Conservation (phyloP, 1,140 invertebrate species). For the Cydia strobilella region DNA sequence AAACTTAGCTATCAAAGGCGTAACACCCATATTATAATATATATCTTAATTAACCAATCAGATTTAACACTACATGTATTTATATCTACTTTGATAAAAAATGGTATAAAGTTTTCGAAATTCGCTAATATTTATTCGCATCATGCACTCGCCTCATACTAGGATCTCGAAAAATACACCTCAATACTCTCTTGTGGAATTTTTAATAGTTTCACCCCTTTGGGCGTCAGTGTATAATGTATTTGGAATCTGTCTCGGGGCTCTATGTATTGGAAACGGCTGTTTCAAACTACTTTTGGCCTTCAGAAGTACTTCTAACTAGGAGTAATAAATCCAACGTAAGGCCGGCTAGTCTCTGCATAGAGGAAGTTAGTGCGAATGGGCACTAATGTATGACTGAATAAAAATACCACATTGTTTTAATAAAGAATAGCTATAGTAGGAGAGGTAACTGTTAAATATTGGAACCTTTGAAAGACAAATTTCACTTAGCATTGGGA, state of each 20-base stretch:
- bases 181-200: slow-evolving; percentile 62
- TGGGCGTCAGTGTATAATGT: slow-evolving; percentile 63
- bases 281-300: slow-evolving; percentile 72
- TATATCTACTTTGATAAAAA: not conserved
- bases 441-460: too few relatives aligned
- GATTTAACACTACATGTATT: too few relatives aligned
- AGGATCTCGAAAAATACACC: slow-evolving; percentile 54
- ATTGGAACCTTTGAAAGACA: too few relatives aligned
- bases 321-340: slow-evolving; percentile 71
- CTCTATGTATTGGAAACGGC: slow-evolving; percentile 77
- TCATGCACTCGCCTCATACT: slow-evolving; percentile 54
- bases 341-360: slow-evolving; percentile 62
- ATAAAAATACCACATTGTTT: too few relatives aligned
- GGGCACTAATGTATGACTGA: slow-evolving; percentile 4
- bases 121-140: slow-evolving; percentile 69
- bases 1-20: too few relatives aligned
- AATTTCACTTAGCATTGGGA: too few relatives aligned
- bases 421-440: too few relatives aligned
- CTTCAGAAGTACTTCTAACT: slow-evolving; percentile 72
- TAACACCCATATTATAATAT: too few relatives aligned
- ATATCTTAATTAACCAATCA: too few relatives aligned
- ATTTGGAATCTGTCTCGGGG: slow-evolving; percentile 75
- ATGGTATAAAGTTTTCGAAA: slow-evolving; percentile 37
- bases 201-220: slow-evolving; percentile 77
- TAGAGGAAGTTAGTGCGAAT: slow-evolving; percentile 44